Percentiles rank a stretch among this genome's conserved stretches.
Conservation (phyloP, 2,113 vertebrate genomes). For the Lepisosteus oculatus region DNA sequence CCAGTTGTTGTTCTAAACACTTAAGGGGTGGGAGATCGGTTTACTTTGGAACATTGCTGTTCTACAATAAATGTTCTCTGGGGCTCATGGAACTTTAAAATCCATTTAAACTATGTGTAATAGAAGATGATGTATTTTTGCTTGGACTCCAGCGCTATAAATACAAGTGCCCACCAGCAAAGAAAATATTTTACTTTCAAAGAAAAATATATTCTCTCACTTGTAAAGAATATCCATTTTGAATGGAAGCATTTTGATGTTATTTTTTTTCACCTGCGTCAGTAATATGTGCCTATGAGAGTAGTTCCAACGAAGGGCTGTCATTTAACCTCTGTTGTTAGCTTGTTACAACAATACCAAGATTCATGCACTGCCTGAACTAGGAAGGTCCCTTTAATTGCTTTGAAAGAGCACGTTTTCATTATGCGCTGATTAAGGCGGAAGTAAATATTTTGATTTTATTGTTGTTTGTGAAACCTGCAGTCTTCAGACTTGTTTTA, state of each 20-base stretch:
- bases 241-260: slow-evolving; percentile 33
- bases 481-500: too few relatives aligned
- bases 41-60: slow-evolving; percentile 71
- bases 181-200: slow-evolving; percentile 49
- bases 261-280: not conserved
- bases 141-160: slow-evolving; percentile 64
- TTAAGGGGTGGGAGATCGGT: slow-evolving; percentile 58
- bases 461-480: too few relatives aligned
- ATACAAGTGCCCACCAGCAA: slow-evolving; percentile 65
- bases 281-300: slow-evolving; percentile 7
- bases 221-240: slow-evolving; percentile 42
- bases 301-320: too few relatives aligned
- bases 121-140: slow-evolving; percentile 72
- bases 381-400: too few relatives aligned
- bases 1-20: slow-evolving; percentile 67
- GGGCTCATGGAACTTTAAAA: slow-evolving; percentile 68
- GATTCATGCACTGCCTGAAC: too few relatives aligned
- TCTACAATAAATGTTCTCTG: slow-evolving; percentile 70
- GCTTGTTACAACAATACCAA: too few relatives aligned
- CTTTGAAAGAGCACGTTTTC: too few relatives aligned
- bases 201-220: slow-evolving; percentile 43
- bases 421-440: too few relatives aligned
- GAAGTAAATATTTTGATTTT: too few relatives aligned
- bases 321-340: too few relatives aligned
- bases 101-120: slow-evolving; percentile 66